Percentiles rank a stretch among this genome's conserved stretches.
phyloP scores from a whole-genome alignment of 2,797 vertebrate species.

The Pelodytes ibericus region DNA sequence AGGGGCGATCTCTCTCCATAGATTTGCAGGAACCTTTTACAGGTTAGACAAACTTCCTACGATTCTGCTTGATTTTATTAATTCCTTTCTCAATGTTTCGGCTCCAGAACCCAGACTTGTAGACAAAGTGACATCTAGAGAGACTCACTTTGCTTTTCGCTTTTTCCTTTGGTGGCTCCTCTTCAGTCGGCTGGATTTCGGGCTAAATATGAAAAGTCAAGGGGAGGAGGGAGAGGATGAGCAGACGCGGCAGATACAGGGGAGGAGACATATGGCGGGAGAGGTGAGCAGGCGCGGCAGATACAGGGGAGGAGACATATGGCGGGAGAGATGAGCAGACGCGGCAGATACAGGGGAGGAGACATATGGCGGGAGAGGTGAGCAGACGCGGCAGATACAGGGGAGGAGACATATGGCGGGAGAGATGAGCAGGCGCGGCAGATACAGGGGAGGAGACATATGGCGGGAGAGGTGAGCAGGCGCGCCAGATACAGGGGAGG shows the following conservation, averaged over 20 bases:
- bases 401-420: neutral
- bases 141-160: slow-evolving; percentile 40
- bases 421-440: neutral
- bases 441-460: neutral
- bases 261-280: neutral
- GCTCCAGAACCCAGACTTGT: too few relatives aligned
- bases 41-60: too few relatives aligned
- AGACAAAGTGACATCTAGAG: too few relatives aligned
- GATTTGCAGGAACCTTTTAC: too few relatives aligned
- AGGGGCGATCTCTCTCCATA: too few relatives aligned
- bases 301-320: neutral
- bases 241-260: neutral
- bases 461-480: neutral
- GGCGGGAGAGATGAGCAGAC: neutral
- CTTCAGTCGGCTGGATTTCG: slow-evolving; percentile 28
- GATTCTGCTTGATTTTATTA: too few relatives aligned
- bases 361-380: neutral
- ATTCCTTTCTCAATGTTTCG: too few relatives aligned
- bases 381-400: neutral
- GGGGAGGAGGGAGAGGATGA: neutral
- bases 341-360: neutral
- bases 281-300: neutral
- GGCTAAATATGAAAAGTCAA: slow-evolving; percentile 2
- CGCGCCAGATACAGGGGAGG: neutral
- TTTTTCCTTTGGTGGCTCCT: slow-evolving; percentile 33